phyloP scores from a whole-genome alignment of 1,140 invertebrate species.

The Batillaria attramentaria region DNA sequence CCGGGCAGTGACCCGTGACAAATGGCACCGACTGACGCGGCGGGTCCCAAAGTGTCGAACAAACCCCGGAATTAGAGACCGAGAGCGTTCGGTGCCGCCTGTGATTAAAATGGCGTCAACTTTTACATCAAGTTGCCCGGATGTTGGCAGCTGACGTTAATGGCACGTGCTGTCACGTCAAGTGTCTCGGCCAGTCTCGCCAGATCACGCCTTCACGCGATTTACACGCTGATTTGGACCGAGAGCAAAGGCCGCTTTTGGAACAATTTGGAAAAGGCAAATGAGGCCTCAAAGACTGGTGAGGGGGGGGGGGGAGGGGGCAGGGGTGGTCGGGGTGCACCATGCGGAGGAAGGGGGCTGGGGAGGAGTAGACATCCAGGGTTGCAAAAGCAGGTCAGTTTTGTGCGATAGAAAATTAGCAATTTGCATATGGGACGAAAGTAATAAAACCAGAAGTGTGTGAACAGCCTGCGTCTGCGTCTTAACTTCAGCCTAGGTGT shows the following conservation, averaged over 20 bases:
- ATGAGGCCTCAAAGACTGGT: neutral
- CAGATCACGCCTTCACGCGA: slow-evolving; percentile 15
- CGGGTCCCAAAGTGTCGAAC: neutral
- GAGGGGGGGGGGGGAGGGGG: neutral
- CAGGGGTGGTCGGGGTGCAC: neutral
- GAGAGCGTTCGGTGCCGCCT: neutral
- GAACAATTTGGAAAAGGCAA: too few species aligned
- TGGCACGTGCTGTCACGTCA: slow-evolving; percentile 32
- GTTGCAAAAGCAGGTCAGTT: too few species aligned
- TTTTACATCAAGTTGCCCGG: slow-evolving; percentile 10
- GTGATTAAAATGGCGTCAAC: slow-evolving; percentile 27
- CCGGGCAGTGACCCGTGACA: neutral
- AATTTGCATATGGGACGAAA: neutral
- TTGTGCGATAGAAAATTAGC: too few species aligned
- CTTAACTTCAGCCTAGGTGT: too few species aligned
- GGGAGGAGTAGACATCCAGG: neutral
- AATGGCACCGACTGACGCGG: neutral
- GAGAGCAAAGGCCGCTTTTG: too few species aligned
- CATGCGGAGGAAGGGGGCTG: neutral
- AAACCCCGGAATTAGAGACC: slow-evolving; percentile 3
- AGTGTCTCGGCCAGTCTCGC: slow-evolving; percentile 19
- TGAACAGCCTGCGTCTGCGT: too few species aligned
- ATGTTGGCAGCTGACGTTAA: slow-evolving; percentile 21
- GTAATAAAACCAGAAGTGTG: too few species aligned
- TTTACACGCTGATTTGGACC: too few species aligned